These are phyloP conservation scores for Euwallacea similis DNA, from an alignment of 1,140 invertebrate genomes.

Conservation along the genomic window DNA sequence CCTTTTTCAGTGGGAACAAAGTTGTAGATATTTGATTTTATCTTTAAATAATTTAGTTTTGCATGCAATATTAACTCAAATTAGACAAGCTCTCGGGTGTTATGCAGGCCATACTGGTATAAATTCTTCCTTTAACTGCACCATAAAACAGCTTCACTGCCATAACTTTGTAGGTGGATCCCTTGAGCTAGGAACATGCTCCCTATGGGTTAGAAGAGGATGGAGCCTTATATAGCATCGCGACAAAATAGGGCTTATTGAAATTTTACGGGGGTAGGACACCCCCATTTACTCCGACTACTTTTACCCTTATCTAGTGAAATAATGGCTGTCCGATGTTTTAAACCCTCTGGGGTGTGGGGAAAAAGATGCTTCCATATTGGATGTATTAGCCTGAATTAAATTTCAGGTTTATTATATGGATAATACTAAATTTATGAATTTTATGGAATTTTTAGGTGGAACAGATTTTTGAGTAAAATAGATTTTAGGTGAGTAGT, in stretches of 20 bases:
- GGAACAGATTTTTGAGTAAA: no score
- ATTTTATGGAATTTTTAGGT: no score
- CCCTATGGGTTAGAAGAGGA: no score
- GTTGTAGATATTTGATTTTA: no score
- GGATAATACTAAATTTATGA: no score
- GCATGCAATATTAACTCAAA: no score
- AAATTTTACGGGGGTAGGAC: constrained; percentile 25
- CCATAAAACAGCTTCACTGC: background rate
- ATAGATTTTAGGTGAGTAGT: no score
- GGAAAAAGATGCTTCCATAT: constrained; percentile 1
- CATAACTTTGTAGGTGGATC: constrained; percentile 4
- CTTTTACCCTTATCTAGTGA: constrained; percentile 25
- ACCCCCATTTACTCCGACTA: constrained; percentile 10
- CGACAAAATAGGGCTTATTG: constrained; percentile 16
- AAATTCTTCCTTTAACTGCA: no score
- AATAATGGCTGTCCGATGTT: constrained; percentile 22
- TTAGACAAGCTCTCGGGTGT: no score
- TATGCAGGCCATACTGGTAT: no score
- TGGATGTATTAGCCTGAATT: background rate
- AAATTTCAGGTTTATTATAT: background rate
- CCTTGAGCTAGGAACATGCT: background rate
- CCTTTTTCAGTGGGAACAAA: no score
- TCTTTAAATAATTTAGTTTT: no score
- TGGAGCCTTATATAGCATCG: background rate
- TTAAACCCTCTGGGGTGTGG: background rate